Base-by-base conservation (phyloP, 2,888 invertebrate genomes). In the Archips xylosteana region DNA sequence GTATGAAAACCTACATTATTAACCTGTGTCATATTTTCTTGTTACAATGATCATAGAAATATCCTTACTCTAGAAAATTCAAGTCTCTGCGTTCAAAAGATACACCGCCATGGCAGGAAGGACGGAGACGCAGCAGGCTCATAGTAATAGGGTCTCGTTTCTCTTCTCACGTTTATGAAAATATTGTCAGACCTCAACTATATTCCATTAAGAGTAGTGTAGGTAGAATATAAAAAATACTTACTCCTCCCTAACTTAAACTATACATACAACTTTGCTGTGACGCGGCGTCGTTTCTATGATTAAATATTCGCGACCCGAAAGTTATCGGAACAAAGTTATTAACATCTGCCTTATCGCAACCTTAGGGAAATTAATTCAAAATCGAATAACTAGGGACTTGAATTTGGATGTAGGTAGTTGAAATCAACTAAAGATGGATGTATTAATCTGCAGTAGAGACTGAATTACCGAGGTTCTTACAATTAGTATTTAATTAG, bases 331-430 rank as follows among this genome's bases (percentile, higher is more conserved):
- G 65, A 59, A 65, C 69, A 73, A 72, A 75, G 70, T 75, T 70
- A 75, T 66, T 73, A 75, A 75, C 70, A 45, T 73, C 75, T 60
- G 73, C 59, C 49, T 62, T 75, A 69, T 75, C 66, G 65, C 15
- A 66, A 75, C 75, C 75, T 75, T 57, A 59, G 73, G 73, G 67
- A 67, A 75, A 75, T 75, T 73, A 73, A 70, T 68, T 70, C 73
- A 65, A 54, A 70, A 65, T 69, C 65, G 49, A 65, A 71, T 49
- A 74, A 61, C 60, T 70, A 12, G 51, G 12, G 51, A 49, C 45
- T 15, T n/a, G 39, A 62, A 72, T 54, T 39, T 60, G 54, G 36
- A 67, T 61, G 34, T 36, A n/a, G 54, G 34, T 36, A n/a, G 54
- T 57, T 66, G 39, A 15, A 32, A 54, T 6, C 45, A 12, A 57